Conservation (phyloP, 2,888 invertebrate genomes). For the Platycheirus rosarum region DNA sequence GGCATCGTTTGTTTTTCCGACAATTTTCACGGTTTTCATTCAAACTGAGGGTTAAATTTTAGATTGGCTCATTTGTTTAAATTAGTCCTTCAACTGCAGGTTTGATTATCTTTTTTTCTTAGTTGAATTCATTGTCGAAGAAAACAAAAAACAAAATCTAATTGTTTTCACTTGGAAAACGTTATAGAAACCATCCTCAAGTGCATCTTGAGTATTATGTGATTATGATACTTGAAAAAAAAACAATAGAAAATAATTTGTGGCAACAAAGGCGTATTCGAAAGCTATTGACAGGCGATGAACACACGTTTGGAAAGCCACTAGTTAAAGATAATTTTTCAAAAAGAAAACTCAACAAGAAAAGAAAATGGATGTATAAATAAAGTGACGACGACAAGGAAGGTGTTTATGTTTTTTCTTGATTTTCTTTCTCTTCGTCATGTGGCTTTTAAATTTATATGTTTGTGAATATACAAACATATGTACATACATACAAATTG, state of each 20-base stretch:
- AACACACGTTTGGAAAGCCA: conserved; percentile 36
- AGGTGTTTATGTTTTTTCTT: conserved; percentile 20
- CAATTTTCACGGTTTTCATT: conserved; percentile 51
- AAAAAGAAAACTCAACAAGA: conserved; percentile 43
- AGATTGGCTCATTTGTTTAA: conserved; percentile 1
- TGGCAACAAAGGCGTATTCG: conserved; percentile 48
- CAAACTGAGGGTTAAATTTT: conserved; percentile 31
- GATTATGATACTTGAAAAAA: conserved; percentile 34
- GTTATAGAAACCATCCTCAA: conserved; percentile 9
- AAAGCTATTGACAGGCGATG: conserved; percentile 51
- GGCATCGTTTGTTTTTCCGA: conserved; percentile 77
- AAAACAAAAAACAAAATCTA: conserved; percentile 23
- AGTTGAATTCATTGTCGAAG: conserved; percentile 18
- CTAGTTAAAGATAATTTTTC: conserved; percentile 40
- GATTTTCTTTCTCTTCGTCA: conserved; percentile 34
- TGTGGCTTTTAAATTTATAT: not conserved
- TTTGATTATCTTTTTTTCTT: conserved; percentile 1
- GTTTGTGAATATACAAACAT: not conserved
- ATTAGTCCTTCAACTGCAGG: conserved; percentile 7
- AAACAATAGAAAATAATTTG: conserved; percentile 42
- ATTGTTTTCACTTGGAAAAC: conserved; percentile 24
- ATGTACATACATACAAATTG: not conserved
- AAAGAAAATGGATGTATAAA: conserved; percentile 36
- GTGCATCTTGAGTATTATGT: conserved; percentile 18
- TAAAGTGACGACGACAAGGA: conserved; percentile 30